Percentiles rank a stretch among this genome's conserved stretches.
Conservation (phyloP, 2,888 invertebrate genomes). For the Leptopilina drosophilae region DNA sequence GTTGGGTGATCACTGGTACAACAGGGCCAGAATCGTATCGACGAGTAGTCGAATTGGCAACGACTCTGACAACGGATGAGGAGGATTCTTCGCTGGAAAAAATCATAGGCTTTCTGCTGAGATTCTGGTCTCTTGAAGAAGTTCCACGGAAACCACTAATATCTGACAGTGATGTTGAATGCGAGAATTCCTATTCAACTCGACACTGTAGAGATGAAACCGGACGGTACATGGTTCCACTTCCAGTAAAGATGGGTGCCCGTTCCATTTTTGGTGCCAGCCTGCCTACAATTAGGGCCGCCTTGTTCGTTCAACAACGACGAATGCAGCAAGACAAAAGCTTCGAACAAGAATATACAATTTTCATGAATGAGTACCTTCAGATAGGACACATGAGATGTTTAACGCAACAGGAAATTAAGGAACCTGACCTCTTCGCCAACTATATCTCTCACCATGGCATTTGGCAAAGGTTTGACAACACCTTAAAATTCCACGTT, state of each 20-base stretch:
- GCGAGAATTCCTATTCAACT: not conserved
- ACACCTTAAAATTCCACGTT: not conserved
- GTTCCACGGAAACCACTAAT: not conserved
- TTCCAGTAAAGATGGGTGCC: not conserved
- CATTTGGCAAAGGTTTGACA: constrained; percentile 32
- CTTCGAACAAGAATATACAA: not conserved
- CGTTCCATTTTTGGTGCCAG: not conserved
- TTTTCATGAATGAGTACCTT: constrained; percentile 25
- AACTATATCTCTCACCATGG: constrained; percentile 29
- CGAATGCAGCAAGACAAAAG: not conserved
- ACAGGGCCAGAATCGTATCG: not conserved
- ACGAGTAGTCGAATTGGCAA: too few species aligned
- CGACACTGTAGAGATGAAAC: not conserved
- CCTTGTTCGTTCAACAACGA: not conserved
- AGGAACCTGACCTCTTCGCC: not conserved
- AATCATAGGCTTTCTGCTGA: not conserved
- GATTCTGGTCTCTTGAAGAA: not conserved
- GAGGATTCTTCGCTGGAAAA: not conserved
- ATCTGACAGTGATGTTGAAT: not conserved
- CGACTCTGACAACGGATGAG: not conserved
- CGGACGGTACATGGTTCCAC: constrained; percentile 1
- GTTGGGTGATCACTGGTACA: constrained; percentile 17
- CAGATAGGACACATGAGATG: constrained; percentile 17
- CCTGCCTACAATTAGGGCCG: not conserved
- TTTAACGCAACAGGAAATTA: not conserved